A percentile compares a stretch with the other conserved stretches of the same genome.
These are phyloP conservation scores for Orius insidiosus DNA, from an alignment of 1,140 invertebrate species.

Conservation along the genomic window DNA sequence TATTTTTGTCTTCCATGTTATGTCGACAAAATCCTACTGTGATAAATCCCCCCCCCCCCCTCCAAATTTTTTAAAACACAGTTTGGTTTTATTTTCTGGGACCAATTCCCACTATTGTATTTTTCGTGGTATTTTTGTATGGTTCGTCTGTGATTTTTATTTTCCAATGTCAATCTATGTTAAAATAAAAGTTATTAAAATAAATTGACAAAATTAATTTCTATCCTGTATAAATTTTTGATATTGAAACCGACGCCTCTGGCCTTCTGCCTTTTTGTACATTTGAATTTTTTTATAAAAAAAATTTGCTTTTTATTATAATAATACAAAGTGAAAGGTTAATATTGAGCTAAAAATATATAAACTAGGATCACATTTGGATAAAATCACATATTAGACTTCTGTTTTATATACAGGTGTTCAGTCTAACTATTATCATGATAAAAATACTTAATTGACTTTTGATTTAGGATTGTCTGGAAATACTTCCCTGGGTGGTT, in stretches of 20 bases:
- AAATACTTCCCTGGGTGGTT: conserved; percentile 51
- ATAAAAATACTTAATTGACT: conserved; percentile 20
- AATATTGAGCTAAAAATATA: background rate
- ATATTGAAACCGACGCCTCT: no score
- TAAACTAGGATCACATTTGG: no score
- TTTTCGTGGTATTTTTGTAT: background rate
- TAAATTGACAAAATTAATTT: no score
- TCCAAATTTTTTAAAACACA: background rate
- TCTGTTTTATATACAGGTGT: background rate
- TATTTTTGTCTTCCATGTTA: no score
- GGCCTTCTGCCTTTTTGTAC: no score
- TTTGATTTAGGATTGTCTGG: conserved; percentile 40
- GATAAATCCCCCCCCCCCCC: no score
- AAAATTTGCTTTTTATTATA: background rate
- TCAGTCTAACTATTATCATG: background rate
- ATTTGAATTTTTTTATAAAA: background rate
- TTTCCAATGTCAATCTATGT: no score
- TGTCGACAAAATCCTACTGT: no score
- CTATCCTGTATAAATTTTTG: no score
- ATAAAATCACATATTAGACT: background rate
- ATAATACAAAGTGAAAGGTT: background rate
- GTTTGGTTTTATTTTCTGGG: background rate
- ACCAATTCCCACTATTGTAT: background rate
- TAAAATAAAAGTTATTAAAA: no score
- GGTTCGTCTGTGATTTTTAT: no score